These are phyloP conservation scores for Micromussa lordhowensis DNA, from an alignment of 92 coral and sea anemone genomes.

Conservation along the genomic window DNA sequence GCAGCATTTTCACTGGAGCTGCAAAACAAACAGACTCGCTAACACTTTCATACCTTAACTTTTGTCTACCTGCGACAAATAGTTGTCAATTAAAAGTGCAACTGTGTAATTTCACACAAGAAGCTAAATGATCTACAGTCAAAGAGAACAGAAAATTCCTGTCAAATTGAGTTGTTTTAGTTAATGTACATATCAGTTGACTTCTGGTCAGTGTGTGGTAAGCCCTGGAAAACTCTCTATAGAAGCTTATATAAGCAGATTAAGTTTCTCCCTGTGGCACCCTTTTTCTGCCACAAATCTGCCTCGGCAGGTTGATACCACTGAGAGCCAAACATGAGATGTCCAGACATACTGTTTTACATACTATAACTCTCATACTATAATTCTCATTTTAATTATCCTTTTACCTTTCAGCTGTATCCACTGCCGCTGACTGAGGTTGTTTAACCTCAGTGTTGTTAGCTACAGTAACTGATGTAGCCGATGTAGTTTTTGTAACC, in stretches of 20 bases:
- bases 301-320: neutral
- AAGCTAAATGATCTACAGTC: neutral
- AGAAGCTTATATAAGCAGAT: neutral
- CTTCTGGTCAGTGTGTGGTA: neutral
- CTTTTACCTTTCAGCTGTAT: conserved; percentile 25
- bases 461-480: neutral
- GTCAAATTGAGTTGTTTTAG: neutral
- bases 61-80: neutral
- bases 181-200: neutral
- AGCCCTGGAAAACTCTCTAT: neutral
- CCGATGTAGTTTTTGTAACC: neutral
- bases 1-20: conserved; percentile 50
- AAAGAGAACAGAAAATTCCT: neutral
- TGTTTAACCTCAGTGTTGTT: conserved; percentile 9
- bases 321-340: neutral
- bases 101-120: neutral
- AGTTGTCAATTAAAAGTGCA: neutral
- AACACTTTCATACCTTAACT: neutral
- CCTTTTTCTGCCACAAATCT: neutral
- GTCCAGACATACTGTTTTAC: neutral
- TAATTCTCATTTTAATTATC: neutral
- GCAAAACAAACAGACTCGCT: neutral
- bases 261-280: neutral
- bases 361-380: too few relatives aligned
- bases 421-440: neutral